Evolutionary conservation across 1,140 invertebrate genomes (phyloP).

Genomic region (Calliphora vicina): DNA sequence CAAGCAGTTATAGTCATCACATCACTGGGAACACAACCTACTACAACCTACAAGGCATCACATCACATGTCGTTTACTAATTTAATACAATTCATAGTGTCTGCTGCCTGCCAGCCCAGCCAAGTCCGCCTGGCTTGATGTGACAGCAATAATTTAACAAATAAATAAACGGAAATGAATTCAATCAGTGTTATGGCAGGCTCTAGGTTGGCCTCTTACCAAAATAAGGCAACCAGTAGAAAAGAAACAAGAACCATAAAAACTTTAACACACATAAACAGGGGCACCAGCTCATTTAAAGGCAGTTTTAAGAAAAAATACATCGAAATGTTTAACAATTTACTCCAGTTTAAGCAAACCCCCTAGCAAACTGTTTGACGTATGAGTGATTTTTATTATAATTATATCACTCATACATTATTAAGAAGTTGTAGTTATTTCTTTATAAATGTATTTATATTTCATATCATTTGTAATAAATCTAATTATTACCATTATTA

Average conservation of each 20-base stretch:
- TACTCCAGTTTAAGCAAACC: no score
- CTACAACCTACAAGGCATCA: neutral
- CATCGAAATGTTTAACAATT: no score
- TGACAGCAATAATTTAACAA: constrained; percentile 32
- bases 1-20: neutral
- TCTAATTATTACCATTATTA: neutral
- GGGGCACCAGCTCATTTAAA: no score
- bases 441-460: neutral
- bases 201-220: neutral
- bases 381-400: neutral
- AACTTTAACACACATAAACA: neutral
- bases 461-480: neutral
- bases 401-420: neutral
- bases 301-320: no score
- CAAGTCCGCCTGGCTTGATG: constrained; percentile 2
- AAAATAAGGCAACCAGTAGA: neutral
- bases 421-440: neutral
- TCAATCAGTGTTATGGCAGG: constrained; percentile 11
- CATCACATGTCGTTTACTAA: neutral
- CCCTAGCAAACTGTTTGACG: neutral
- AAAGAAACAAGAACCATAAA: no score
- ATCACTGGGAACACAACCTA: neutral
- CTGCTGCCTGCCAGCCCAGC: neutral
- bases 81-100: neutral
- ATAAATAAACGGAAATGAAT: constrained; percentile 35